These are phyloP conservation scores for Etheostoma spectabile DNA, from an alignment of 2,113 vertebrate species.

Conservation along the genomic window DNA sequence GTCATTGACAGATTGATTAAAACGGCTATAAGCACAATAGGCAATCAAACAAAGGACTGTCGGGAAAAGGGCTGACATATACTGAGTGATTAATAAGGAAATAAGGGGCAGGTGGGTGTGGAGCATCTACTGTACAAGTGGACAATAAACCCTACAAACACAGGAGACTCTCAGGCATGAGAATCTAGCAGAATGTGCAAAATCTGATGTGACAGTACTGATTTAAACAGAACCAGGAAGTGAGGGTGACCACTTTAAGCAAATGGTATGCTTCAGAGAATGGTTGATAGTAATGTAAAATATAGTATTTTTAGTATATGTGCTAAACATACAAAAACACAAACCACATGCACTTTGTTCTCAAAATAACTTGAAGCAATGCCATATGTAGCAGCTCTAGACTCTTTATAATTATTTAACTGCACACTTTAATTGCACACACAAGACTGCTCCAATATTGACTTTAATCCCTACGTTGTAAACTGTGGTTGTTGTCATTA, in stretches of 20 bases:
- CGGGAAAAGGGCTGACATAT: no score
- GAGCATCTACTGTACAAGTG: background rate
- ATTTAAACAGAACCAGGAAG: background rate
- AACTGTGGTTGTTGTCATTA: background rate
- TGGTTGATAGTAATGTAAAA: slow-evolving; percentile 1
- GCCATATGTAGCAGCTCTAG: background rate
- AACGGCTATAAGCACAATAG: no score
- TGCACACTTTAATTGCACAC: background rate
- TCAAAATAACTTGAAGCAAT: background rate
- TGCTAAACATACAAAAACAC: background rate
- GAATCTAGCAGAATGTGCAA: background rate
- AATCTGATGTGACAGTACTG: background rate
- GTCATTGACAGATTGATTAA: background rate
- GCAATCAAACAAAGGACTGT: no score
- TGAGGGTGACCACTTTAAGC: background rate
- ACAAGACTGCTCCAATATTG: background rate
- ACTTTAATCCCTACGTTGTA: background rate
- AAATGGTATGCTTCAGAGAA: background rate
- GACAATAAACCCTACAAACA: background rate
- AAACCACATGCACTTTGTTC: background rate
- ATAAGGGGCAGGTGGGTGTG: no score
- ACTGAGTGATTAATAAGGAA: no score
- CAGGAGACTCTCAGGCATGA: background rate
- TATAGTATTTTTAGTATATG: background rate
- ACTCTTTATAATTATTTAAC: background rate